phyloP scores from a whole-genome alignment of 2,888 invertebrate species.

The Clanis bilineata region DNA sequence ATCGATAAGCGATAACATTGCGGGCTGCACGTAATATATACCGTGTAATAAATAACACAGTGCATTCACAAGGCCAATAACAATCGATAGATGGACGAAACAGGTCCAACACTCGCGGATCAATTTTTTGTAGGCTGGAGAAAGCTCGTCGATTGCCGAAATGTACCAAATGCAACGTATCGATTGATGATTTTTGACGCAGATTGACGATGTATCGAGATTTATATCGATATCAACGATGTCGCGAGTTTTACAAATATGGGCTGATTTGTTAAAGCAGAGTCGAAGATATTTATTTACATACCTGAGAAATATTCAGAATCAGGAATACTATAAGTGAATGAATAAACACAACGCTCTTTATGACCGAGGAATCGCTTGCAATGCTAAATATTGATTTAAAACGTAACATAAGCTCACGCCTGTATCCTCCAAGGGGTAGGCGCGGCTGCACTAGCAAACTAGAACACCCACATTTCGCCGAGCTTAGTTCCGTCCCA shows the following conservation, averaged over 20 bases:
- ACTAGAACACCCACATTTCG: too few species aligned
- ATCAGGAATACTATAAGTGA: not conserved
- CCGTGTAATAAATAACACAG: constrained; percentile 29
- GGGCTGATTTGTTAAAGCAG: constrained; percentile 29
- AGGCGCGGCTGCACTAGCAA: too few species aligned
- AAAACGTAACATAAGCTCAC: too few species aligned
- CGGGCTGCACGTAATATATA: constrained; percentile 28
- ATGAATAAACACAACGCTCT: not conserved
- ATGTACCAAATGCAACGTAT: constrained; percentile 39
- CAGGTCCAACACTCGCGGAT: constrained; percentile 46
- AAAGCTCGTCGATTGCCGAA: constrained; percentile 51
- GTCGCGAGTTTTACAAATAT: constrained; percentile 23
- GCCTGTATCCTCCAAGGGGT: too few species aligned
- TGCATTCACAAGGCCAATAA: constrained; percentile 36
- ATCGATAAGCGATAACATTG: constrained; percentile 15
- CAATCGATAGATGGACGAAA: constrained; percentile 47
- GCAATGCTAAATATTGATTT: too few species aligned
- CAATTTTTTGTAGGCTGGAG: constrained; percentile 58
- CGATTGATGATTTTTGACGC: too few species aligned
- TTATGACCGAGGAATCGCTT: too few species aligned
- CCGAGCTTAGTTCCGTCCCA: too few species aligned
- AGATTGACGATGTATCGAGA: constrained; percentile 17
- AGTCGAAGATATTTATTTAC: not conserved
- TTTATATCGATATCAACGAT: constrained; percentile 25
- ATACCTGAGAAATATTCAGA: not conserved